Percentiles rank a stretch among this genome's conserved stretches.
phyloP scores from a whole-genome alignment of 2,888 invertebrate species.

The Cinara cedri region DNA sequence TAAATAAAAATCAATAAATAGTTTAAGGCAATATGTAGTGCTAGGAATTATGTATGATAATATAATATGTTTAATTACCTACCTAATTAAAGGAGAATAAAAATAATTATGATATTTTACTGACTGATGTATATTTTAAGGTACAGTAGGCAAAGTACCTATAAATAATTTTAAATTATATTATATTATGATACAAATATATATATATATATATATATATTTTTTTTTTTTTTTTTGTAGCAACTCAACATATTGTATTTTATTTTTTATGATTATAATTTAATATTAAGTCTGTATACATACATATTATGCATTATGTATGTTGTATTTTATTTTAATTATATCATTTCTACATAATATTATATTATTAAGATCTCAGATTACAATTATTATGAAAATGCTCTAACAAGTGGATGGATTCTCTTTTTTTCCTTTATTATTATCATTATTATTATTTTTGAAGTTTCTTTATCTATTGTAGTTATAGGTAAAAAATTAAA shows the following conservation, averaged over 20 bases:
- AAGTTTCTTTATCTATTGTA: conserved; percentile 43
- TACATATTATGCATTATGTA: conserved; percentile 12
- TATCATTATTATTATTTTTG: conserved; percentile 41
- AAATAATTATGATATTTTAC: conserved; percentile 40
- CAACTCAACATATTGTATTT: conserved; percentile 28
- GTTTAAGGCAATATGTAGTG: conserved; percentile 13
- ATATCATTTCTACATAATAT: conserved; percentile 34
- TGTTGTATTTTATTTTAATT: conserved; percentile 19
- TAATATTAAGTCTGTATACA: conserved; percentile 39
- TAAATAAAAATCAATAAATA: conserved; percentile 40
- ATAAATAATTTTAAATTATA: conserved; percentile 43
- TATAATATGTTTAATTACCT: conserved; percentile 2
- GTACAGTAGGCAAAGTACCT: conserved; percentile 42
- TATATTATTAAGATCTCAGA: conserved; percentile 55
- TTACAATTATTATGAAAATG: conserved; percentile 37
- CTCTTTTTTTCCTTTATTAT: conserved; percentile 38
- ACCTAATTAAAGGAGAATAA: conserved; percentile 29
- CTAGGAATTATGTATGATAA: conserved; percentile 27
- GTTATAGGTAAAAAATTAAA: conserved; percentile 46
- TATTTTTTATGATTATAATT: conserved; percentile 36
- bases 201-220: conserved; percentile 36
- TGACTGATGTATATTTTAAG: conserved; percentile 53
- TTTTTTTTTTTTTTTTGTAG: conserved; percentile 29
- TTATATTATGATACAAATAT: conserved; percentile 42
- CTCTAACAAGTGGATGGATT: conserved; percentile 42